A percentile compares a stretch with the other conserved stretches of the same genome.
phyloP scores from a whole-genome alignment of 2,797 vertebrate species.

The Brotula barbata region DNA sequence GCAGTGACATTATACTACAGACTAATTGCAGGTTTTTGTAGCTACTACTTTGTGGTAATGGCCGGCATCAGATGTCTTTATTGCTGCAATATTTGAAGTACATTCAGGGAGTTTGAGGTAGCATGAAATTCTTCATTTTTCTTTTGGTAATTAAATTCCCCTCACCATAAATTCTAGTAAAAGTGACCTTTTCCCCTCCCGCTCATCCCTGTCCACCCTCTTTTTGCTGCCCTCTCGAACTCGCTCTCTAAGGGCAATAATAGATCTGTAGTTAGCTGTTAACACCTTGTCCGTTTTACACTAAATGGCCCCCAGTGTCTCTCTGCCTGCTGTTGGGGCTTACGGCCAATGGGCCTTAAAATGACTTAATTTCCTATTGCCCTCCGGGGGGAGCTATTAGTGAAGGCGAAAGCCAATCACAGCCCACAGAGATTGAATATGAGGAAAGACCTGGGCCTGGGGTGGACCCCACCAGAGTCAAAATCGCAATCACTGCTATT shows the following conservation, averaged over 20 bases:
- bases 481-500: conserved; percentile 39
- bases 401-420: conserved; percentile 53
- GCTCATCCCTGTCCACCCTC: conserved; percentile 7
- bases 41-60: conserved; percentile 29
- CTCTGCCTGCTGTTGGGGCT: conserved; percentile 62
- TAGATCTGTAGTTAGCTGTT: conserved; percentile 70
- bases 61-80: conserved; percentile 19
- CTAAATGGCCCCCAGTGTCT: conserved; percentile 70
- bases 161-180: conserved; percentile 30
- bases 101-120: conserved; percentile 12
- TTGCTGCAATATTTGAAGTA: conserved; percentile 21
- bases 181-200: conserved; percentile 30
- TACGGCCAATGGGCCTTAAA: conserved; percentile 73
- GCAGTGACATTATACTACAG: conserved; percentile 29
- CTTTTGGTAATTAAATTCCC: conserved; percentile 6
- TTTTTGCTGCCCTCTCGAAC: conserved; percentile 43
- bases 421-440: conserved; percentile 54
- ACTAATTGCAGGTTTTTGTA: conserved; percentile 42
- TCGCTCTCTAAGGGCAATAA: conserved; percentile 52
- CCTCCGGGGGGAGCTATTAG: conserved; percentile 66
- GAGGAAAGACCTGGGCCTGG: conserved; percentile 38
- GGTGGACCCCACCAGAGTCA: conserved; percentile 39
- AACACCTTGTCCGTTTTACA: conserved; percentile 72
- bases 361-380: conserved; percentile 71
- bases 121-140: conserved; percentile 10